A percentile compares a stretch with the other conserved stretches of the same genome.
phyloP scores from a whole-genome alignment of 2,888 invertebrate species.

The Frankliniella intonsa region DNA sequence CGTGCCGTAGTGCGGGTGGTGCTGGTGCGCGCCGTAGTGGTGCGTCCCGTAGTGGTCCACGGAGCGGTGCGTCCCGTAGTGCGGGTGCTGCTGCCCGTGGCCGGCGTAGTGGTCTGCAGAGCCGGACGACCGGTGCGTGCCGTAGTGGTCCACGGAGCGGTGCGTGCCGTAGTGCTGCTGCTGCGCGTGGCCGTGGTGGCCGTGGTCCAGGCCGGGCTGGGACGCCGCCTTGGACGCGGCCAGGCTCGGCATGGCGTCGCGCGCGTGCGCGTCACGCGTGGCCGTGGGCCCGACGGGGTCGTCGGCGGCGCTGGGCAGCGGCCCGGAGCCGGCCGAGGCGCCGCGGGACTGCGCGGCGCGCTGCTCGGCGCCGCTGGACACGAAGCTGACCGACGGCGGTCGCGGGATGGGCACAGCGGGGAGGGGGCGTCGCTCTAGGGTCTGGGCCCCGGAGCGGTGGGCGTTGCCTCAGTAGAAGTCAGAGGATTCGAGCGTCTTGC shows the following conservation, averaged over 20 bases:
- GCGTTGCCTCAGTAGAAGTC: conserved; percentile 90
- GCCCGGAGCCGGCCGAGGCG: neutral
- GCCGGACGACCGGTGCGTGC: neutral
- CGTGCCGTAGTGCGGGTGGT: neutral
- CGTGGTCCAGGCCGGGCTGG: neutral
- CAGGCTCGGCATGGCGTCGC: neutral
- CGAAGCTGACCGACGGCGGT: conserved; percentile 13
- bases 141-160: conserved; percentile 2
- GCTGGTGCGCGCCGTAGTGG: neutral
- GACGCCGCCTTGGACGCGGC: neutral
- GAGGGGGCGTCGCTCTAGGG: conserved; percentile 17
- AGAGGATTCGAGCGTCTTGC: conserved; percentile 88
- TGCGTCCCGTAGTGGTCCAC: neutral
- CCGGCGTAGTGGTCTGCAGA: neutral
- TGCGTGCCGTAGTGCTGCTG: conserved; percentile 16
- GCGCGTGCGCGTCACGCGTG: neutral
- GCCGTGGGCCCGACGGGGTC: conserved; percentile 2
- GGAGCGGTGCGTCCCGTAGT: conserved; percentile 16
- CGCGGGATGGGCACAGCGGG: conserved; percentile 1
- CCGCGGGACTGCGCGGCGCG: neutral
- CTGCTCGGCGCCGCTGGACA: conserved; percentile 1
- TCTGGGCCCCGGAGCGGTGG: conserved; percentile 42
- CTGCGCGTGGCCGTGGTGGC: conserved; percentile 6
- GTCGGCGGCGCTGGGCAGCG: conserved; percentile 18
- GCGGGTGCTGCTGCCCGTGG: neutral